Conservation (phyloP, 1,140 invertebrate genomes). For the Papilio helenus region DNA sequence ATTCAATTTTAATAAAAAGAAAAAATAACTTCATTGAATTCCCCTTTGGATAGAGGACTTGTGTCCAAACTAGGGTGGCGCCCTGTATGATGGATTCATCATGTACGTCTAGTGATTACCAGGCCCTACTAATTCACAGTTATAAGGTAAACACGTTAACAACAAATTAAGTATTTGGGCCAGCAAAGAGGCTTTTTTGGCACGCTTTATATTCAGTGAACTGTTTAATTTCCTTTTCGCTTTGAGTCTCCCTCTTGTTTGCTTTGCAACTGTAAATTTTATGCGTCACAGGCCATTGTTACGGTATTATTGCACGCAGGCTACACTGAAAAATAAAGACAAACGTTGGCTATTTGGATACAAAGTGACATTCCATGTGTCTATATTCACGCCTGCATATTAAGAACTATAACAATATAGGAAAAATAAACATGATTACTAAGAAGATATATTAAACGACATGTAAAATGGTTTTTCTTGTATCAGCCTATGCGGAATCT, state of each 20-base stretch:
- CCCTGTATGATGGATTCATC: too few relatives aligned
- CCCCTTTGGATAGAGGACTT: too few relatives aligned
- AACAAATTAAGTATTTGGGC: constrained; percentile 1
- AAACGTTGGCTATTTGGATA: not conserved
- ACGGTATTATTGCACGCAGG: not conserved
- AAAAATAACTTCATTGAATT: too few relatives aligned
- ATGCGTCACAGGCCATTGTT: not conserved
- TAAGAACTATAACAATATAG: too few relatives aligned
- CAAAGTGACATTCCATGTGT: not conserved
- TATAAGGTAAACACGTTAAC: not conserved
- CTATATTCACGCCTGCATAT: too few relatives aligned
- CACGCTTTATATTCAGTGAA: constrained; percentile 11
- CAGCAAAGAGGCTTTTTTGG: not conserved
- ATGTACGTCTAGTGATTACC: too few relatives aligned
- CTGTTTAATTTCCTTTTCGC: constrained; percentile 10
- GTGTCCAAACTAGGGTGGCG: too few relatives aligned
- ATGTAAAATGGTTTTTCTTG: not conserved
- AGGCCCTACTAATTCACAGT: too few relatives aligned
- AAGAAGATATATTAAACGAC: not conserved
- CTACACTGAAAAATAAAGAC: not conserved
- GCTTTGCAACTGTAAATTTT: not conserved
- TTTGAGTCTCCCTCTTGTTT: not conserved
- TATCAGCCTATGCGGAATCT: not conserved
- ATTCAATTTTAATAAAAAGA: not conserved
- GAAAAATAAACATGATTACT: not conserved